Conservation (phyloP, 1,140 invertebrate species). For the Drosophila neocordata region DNA sequence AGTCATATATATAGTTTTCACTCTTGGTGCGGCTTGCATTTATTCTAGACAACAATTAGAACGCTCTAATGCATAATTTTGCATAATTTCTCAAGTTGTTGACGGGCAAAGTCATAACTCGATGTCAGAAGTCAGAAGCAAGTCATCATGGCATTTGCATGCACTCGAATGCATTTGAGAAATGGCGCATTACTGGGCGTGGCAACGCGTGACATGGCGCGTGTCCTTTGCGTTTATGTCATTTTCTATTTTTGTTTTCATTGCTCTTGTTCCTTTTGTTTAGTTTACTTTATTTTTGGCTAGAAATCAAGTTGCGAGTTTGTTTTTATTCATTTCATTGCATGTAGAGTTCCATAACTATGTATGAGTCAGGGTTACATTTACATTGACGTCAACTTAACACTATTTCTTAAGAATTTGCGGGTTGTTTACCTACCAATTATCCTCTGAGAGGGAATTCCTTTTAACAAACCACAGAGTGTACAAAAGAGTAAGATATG, state of each 20-base stretch:
- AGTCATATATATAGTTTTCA: neutral
- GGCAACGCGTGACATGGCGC: conserved; percentile 7
- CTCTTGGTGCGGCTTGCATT: neutral
- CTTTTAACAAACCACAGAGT: neutral
- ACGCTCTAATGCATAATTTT: conserved; percentile 12
- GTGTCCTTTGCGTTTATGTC: conserved; percentile 18
- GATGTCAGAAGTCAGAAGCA: neutral
- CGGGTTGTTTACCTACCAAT: neutral
- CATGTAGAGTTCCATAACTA: neutral
- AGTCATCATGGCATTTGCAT: conserved; percentile 14
- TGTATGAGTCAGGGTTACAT: conserved; percentile 12
- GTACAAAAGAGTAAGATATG: neutral
- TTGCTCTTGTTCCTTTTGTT: neutral
- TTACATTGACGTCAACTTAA: conserved; percentile 9
- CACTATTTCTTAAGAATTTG: neutral
- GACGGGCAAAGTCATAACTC: conserved; percentile 11
- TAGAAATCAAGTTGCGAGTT: conserved; percentile 11
- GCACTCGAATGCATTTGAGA: conserved; percentile 8
- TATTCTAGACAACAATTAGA: conserved; percentile 10
- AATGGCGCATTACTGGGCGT: conserved; percentile 11
- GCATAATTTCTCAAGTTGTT: neutral
- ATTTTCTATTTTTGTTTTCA: conserved; percentile 18
- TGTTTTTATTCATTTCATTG: neutral
- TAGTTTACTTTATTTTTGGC: conserved; percentile 1
- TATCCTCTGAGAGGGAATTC: neutral